These are phyloP conservation scores for Xenops minutus DNA, from an alignment of 2,797 vertebrate species.

Conservation along the genomic window DNA sequence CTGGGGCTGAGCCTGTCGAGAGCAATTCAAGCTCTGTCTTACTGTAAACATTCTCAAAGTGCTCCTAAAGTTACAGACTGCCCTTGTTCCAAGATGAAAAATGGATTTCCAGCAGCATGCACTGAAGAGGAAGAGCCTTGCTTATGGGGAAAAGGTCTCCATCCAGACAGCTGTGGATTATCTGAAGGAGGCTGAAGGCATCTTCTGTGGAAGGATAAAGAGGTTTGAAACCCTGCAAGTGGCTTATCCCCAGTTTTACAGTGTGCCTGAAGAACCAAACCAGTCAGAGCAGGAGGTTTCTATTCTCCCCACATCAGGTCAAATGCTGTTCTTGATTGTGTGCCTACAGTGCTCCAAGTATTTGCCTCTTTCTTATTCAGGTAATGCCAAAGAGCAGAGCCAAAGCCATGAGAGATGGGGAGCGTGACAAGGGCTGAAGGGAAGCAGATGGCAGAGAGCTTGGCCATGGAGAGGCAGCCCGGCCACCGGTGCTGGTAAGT, in stretches of 20 bases:
- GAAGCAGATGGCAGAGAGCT: constrained; percentile 26
- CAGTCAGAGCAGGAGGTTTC: neutral
- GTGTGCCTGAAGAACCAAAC: neutral
- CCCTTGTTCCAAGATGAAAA: neutral
- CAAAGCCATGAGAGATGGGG: neutral
- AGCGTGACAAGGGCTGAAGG: constrained; percentile 22
- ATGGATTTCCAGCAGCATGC: neutral
- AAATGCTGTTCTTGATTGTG: neutral
- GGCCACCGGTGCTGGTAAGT: neutral
- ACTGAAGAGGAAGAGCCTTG: neutral
- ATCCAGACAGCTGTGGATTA: neutral
- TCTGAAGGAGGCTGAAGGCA: neutral
- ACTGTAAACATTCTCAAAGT: neutral
- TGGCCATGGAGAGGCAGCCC: neutral
- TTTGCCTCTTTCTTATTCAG: constrained; percentile 32
- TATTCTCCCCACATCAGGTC: neutral
- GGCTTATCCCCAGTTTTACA: neutral
- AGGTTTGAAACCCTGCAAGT: neutral
- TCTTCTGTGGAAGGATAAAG: neutral
- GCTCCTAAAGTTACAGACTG: neutral
- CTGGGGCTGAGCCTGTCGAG: neutral
- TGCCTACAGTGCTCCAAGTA: neutral
- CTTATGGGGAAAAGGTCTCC: neutral
- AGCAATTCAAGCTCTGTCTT: neutral
- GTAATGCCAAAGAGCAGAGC: constrained; percentile 31